Percentiles rank a stretch among this genome's conserved stretches.
These are phyloP conservation scores for Alexandromys fortis DNA, from an alignment of 2,113 vertebrate genomes.

Conservation along the genomic window DNA sequence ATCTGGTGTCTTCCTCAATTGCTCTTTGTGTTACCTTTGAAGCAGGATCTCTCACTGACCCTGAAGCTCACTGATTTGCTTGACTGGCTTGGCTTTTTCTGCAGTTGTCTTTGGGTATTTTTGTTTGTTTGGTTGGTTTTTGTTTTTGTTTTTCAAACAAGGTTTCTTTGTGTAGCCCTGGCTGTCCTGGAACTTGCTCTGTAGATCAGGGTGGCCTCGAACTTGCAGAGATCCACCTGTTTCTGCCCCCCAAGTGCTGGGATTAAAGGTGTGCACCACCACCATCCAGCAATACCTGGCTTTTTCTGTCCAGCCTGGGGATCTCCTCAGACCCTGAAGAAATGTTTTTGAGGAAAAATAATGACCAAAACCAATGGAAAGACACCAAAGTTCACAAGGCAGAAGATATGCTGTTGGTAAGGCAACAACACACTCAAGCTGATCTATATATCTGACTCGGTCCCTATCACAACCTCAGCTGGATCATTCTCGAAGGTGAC, in stretches of 20 bases:
- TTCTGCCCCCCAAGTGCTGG: neutral
- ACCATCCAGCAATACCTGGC: neutral
- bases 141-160: neutral
- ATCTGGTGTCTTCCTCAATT: neutral
- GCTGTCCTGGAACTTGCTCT: neutral
- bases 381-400: neutral
- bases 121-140: neutral
- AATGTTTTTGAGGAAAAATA: neutral
- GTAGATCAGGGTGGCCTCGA: neutral
- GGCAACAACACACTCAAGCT: fast-evolving
- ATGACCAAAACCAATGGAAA: neutral
- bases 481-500: neutral
- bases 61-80: neutral
- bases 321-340: neutral
- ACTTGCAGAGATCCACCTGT: neutral
- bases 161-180: neutral
- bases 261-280: neutral
- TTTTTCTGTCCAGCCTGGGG: neutral
- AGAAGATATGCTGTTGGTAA: neutral
- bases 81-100: neutral
- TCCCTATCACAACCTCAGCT: neutral
- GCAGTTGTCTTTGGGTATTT: neutral
- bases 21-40: too few species aligned
- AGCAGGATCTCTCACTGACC: neutral
- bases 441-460: too few species aligned